These are phyloP conservation scores for Dermatemys mawii DNA, from an alignment of 2,113 vertebrate genomes.

Conservation along the genomic window DNA sequence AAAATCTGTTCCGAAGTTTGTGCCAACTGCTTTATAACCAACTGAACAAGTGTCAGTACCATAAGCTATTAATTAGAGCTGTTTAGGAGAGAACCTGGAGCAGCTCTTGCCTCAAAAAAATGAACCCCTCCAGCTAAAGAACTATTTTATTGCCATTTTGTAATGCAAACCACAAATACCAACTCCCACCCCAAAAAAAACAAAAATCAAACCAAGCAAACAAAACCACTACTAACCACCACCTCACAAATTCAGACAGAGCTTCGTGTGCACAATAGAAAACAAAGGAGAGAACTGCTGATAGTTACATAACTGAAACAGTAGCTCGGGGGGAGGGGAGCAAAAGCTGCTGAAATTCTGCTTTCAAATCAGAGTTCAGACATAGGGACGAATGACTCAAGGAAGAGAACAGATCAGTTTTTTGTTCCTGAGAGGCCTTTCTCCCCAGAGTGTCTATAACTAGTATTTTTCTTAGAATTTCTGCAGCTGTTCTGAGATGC, in stretches of 20 bases:
- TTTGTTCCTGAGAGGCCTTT: conserved; percentile 49
- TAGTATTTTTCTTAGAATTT: conserved; percentile 62
- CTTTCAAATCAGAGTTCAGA: background rate
- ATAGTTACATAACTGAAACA: background rate
- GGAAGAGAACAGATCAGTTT: conserved; percentile 47
- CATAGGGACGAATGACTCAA: background rate
- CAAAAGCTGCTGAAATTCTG: conserved; percentile 27
- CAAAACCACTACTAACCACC: background rate
- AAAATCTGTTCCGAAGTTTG: conserved; percentile 54
- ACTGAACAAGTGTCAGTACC: conserved; percentile 36
- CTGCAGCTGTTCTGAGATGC: conserved; percentile 21
- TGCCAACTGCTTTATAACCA: conserved; percentile 46
- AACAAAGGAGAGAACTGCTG: background rate
- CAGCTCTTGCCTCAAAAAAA: background rate
- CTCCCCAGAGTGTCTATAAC: background rate
- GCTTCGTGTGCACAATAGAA: background rate
- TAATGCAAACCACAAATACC: background rate
- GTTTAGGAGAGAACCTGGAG: conserved; percentile 21
- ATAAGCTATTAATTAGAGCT: conserved; percentile 37
- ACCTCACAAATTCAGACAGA: background rate
- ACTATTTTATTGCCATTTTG: background rate
- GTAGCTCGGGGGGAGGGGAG: background rate
- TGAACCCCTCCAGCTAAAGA: background rate
- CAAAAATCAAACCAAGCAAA: background rate
- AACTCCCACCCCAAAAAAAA: background rate